Conservation (phyloP, 2,888 invertebrate species). For the Idaea straminata region DNA sequence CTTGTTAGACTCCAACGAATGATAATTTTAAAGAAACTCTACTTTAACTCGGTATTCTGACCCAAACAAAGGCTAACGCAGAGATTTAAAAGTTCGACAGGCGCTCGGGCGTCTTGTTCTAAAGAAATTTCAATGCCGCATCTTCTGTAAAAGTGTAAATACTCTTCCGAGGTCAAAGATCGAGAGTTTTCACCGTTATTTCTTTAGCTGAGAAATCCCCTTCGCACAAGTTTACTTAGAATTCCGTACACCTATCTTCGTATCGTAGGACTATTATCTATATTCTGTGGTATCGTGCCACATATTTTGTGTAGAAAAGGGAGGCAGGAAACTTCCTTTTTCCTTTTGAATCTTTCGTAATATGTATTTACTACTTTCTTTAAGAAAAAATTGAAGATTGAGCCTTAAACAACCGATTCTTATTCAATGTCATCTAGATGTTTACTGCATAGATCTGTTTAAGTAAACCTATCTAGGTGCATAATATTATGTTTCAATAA, state of each 20-base stretch:
- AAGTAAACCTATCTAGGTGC: neutral
- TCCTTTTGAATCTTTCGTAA: constrained; percentile 48
- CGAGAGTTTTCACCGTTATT: constrained; percentile 60
- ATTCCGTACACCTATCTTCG: constrained; percentile 66
- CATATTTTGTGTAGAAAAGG: constrained; percentile 60
- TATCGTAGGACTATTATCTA: constrained; percentile 26
- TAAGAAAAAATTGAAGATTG: constrained; percentile 21
- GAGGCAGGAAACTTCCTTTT: constrained; percentile 53
- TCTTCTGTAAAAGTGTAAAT: constrained; percentile 15
- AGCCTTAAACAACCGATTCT: constrained; percentile 23
- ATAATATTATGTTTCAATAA: no score
- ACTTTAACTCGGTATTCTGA: neutral
- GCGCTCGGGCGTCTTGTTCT: neutral
- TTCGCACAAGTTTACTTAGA: constrained; percentile 62
- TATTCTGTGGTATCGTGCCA: constrained; percentile 35
- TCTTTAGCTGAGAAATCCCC: constrained; percentile 61
- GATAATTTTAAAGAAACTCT: neutral
- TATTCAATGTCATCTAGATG: constrained; percentile 2
- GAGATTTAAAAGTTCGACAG: neutral
- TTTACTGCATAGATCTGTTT: neutral
- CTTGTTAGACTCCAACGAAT: neutral
- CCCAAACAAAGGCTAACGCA: neutral
- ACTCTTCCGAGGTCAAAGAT: constrained; percentile 39
- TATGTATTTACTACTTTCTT: constrained; percentile 12
- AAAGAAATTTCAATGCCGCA: constrained; percentile 3